phyloP scores from a whole-genome alignment of 2,797 vertebrate genomes.

The Buceros bicornis region DNA sequence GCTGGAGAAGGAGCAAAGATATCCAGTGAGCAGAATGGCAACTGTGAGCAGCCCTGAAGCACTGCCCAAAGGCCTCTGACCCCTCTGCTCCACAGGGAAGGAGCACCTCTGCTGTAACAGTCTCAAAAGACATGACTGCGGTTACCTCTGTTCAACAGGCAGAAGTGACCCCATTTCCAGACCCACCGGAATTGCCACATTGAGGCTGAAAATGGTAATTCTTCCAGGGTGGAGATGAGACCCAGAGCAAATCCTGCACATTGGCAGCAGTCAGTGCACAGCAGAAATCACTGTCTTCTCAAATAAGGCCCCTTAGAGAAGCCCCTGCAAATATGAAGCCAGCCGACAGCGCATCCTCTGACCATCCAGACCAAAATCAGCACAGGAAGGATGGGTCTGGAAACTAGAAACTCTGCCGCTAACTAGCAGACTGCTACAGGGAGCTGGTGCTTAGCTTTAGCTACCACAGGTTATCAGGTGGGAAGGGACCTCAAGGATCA shows the following conservation, averaged over 20 bases:
- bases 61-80: not conserved
- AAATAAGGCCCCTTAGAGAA: not conserved
- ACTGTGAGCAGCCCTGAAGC: not conserved
- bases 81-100: not conserved
- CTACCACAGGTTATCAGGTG: not conserved
- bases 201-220: not conserved
- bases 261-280: not conserved
- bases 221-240: not conserved
- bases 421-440: not conserved
- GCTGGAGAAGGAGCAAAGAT: not conserved
- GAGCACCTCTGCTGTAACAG: not conserved
- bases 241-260: not conserved
- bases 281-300: not conserved
- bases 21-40: not conserved
- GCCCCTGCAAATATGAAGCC: not conserved
- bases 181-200: not conserved
- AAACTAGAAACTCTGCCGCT: not conserved
- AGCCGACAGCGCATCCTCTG: not conserved
- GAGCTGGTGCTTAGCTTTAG: conserved; percentile 17
- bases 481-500: not conserved
- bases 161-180: not conserved
- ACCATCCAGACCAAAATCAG: not conserved
- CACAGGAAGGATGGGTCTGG: not conserved
- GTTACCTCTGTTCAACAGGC: not conserved
- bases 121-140: not conserved